Base-by-base conservation (phyloP, 2,797 vertebrate genomes). In the Buceros bicornis region DNA sequence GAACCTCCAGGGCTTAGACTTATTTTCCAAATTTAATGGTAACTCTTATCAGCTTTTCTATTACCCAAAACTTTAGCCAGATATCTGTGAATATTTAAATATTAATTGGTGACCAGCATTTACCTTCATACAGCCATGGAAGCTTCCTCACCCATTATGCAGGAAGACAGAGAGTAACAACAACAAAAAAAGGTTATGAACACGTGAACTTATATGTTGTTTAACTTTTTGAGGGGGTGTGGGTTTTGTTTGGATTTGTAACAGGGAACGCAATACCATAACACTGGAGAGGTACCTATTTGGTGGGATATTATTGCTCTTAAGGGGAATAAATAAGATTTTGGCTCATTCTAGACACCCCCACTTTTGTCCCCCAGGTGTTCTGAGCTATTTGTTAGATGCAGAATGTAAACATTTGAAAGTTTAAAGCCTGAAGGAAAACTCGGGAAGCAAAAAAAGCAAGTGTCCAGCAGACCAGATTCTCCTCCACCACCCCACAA, bases 401-500 rank as follows among this genome's bases (percentile, higher is more conserved):
- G 29, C 10, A 83, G 29, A 71, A 74, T 16, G 11, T 51, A 43
- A 83, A 43, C 9, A 67, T 37, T 47, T 26, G 20, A 45, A 83
- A n/a, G 16, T n/a, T 58, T 19, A 92, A 79, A 77, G 29, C 10
- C n/a, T 57, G 18, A 66, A 66, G 4, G 43, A 62, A 14, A 31
- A 42, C 4, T 65, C 10, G 7, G 31, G n/a, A 82, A 80, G 73
- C 24, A 47, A 47, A 66, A 53, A 72, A 76, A 58, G 5, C 17
- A 37, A 18, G 12, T 10, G 72, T 53, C 18, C 43, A 77, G 60
- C 5, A 62, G 48, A 40, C 31, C 24, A 47, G 15, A 64, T 37
- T 54, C 29, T 47, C 5, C 15, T 10, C 6, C 1, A 6, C 6
- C 13, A 4, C 33, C 4, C 8, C 6, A 3, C 5, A 6, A 8